phyloP scores from a whole-genome alignment of 2,797 vertebrate species.

The Betta splendens region DNA sequence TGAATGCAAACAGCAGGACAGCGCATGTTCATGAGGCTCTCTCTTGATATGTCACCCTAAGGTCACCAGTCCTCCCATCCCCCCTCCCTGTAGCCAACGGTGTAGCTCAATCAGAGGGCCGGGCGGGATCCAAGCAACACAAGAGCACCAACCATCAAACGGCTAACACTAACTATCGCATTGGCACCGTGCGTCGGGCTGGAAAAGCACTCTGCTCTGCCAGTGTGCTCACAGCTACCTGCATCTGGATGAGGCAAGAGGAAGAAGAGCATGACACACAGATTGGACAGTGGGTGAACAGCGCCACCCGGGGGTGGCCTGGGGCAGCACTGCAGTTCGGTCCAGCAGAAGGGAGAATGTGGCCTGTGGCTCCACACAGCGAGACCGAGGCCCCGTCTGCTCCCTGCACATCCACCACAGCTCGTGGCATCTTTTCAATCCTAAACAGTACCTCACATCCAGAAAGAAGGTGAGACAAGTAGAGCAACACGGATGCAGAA shows the following conservation, averaged over 20 bases:
- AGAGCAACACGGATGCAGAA: constrained; percentile 29
- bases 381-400: constrained; percentile 31
- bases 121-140: constrained; percentile 59
- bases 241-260: constrained; percentile 32
- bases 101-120: constrained; percentile 67
- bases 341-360: constrained; percentile 25
- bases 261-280: constrained; percentile 20
- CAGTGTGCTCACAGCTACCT: constrained; percentile 43
- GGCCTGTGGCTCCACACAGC: constrained; percentile 42
- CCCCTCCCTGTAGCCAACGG: constrained; percentile 64
- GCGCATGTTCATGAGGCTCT: constrained; percentile 78
- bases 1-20: constrained; percentile 73
- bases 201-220: constrained; percentile 53
- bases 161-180: constrained; percentile 59
- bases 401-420: constrained; percentile 39
- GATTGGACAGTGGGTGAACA: constrained; percentile 43
- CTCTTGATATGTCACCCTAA: constrained; percentile 61
- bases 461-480: constrained; percentile 39
- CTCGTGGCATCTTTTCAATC: constrained; percentile 38
- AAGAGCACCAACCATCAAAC: constrained; percentile 49
- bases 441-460: constrained; percentile 60
- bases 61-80: constrained; percentile 61
- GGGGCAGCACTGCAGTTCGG: constrained; percentile 38
- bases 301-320: constrained; percentile 27
- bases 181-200: constrained; percentile 47